These are phyloP conservation scores for Notarius quadriscutis DNA, from an alignment of 2,113 vertebrate species.

Conservation along the genomic window DNA sequence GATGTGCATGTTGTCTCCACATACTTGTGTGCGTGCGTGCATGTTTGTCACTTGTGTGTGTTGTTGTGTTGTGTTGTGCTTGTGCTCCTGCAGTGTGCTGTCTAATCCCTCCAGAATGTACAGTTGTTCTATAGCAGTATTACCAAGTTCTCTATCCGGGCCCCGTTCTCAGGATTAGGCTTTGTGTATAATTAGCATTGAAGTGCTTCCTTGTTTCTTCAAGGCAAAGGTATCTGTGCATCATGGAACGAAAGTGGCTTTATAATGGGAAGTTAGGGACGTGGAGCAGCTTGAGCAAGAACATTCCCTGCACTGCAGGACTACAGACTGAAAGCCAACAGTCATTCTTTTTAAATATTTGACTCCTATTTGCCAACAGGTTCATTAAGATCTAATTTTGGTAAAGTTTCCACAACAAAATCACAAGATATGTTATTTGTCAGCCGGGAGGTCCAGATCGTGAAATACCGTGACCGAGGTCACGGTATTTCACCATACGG, in stretches of 20 bases:
- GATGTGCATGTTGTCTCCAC: slow-evolving; percentile 24
- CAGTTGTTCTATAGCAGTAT: neutral
- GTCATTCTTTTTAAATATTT: neutral
- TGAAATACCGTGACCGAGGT: too few relatives aligned
- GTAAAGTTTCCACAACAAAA: neutral
- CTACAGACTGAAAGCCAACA: neutral
- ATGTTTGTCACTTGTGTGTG: slow-evolving; percentile 3
- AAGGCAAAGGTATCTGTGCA: neutral
- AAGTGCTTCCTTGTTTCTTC: slow-evolving; percentile 2
- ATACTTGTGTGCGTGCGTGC: slow-evolving; percentile 24
- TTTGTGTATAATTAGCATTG: neutral
- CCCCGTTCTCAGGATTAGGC: neutral
- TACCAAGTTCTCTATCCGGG: neutral
- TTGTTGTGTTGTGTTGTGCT: slow-evolving; percentile 11
- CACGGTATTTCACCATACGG: too few relatives aligned
- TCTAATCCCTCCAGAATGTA: slow-evolving; percentile 22
- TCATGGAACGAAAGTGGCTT: neutral
- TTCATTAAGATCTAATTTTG: neutral
- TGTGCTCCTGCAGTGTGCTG: slow-evolving; percentile 30
- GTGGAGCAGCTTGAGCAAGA: neutral
- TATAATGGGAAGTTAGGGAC: neutral
- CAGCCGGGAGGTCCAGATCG: too few relatives aligned
- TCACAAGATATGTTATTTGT: too few relatives aligned
- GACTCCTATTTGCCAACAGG: neutral
- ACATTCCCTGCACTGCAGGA: neutral